phyloP scores from a whole-genome alignment of 2,888 invertebrate genomes.

The Eupithecia tripunctaria region DNA sequence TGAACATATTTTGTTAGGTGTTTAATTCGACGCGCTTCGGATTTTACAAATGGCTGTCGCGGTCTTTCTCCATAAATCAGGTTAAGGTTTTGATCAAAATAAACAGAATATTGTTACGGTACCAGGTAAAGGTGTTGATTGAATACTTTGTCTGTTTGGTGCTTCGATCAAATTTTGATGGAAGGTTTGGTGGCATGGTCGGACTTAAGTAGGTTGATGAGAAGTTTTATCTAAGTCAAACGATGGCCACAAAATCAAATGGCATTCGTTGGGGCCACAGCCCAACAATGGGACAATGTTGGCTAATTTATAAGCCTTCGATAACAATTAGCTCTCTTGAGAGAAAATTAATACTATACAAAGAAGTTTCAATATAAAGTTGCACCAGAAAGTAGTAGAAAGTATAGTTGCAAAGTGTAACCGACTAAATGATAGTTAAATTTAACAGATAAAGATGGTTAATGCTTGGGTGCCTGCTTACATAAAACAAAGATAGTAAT shows the following conservation, averaged over 20 bases:
- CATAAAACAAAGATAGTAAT: slow-evolving; percentile 8
- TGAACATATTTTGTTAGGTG: slow-evolving; percentile 39
- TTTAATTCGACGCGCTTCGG: slow-evolving; percentile 17
- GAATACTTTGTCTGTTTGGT: not conserved
- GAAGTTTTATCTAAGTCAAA: not conserved
- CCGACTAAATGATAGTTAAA: not conserved
- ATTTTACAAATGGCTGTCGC: slow-evolving; percentile 4
- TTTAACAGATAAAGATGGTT: not conserved
- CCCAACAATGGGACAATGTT: not conserved
- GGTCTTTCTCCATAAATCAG: slow-evolving; percentile 1
- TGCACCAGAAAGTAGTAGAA: not conserved
- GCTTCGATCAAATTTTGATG: no score
- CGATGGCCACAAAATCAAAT: not conserved
- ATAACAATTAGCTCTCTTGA: not conserved
- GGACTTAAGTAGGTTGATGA: not conserved
- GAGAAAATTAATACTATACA: not conserved
- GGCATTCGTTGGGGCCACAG: not conserved
- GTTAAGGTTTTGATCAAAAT: slow-evolving; percentile 4
- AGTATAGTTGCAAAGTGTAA: not conserved
- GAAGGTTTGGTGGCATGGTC: not conserved
- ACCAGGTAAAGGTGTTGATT: not conserved
- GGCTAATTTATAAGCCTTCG: not conserved
- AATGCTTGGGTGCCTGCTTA: not conserved
- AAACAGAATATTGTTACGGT: not conserved
- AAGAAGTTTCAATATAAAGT: not conserved